phyloP scores from a whole-genome alignment of 1,140 invertebrate genomes.

The Conus ventricosus region DNA sequence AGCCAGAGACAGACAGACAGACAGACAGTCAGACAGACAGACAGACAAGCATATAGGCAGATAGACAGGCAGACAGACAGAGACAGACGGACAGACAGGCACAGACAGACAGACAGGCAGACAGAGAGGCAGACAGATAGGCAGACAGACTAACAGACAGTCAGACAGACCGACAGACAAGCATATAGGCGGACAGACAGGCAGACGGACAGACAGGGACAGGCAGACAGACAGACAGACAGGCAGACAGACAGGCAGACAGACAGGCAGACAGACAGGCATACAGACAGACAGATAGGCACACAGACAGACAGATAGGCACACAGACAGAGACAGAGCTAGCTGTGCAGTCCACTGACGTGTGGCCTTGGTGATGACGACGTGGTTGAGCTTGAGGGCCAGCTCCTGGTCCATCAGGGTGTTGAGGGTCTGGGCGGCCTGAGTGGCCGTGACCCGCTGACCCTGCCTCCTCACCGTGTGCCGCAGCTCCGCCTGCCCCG shows the following conservation, averaged over 20 bases:
- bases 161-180: background rate
- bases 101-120: background rate
- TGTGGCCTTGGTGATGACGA: slow-evolving; percentile 32
- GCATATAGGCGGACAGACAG: no score
- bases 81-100: no score
- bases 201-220: background rate
- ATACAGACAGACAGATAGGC: background rate
- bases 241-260: no score
- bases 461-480: slow-evolving; percentile 34
- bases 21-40: background rate
- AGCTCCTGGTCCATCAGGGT: slow-evolving; percentile 41
- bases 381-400: slow-evolving; percentile 38
- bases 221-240: background rate
- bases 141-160: background rate
- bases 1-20: background rate
- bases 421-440: slow-evolving; percentile 18
- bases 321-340: background rate
- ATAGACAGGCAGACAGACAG: no score
- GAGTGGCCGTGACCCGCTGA: slow-evolving; percentile 16
- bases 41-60: background rate
- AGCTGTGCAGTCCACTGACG: slow-evolving; percentile 23
- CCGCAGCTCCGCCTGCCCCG: slow-evolving; percentile 24
- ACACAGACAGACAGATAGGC: background rate
- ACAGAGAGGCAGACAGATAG: background rate
- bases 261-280: no score